A percentile compares a stretch with the other conserved stretches of the same genome.
Conservation (phyloP, 2,797 vertebrate genomes). For the Falco peregrinus region DNA sequence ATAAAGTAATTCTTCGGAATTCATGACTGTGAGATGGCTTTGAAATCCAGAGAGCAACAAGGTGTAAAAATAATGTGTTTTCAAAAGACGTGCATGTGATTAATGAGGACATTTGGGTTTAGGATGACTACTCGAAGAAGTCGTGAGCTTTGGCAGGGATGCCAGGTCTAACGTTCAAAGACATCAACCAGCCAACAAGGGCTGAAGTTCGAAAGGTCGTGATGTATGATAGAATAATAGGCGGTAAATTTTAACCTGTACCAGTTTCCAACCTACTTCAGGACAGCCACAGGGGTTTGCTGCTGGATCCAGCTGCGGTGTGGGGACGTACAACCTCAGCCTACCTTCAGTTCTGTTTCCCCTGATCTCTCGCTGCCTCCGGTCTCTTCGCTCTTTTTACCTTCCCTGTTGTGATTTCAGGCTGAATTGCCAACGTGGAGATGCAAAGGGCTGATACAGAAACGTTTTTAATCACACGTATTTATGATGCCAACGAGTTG, state of each 20-base stretch:
- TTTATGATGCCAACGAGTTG: background rate
- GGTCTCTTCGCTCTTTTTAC: background rate
- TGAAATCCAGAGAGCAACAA: background rate
- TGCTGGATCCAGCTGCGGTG: background rate
- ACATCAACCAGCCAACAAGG: background rate
- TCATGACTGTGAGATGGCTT: background rate
- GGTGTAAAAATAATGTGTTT: background rate
- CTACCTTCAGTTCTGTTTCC: background rate
- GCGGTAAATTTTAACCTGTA: background rate
- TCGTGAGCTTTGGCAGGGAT: background rate
- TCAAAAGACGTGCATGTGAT: background rate
- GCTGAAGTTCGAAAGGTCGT: background rate
- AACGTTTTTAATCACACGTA: background rate
- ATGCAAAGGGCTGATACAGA: too few species aligned
- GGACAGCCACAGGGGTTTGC: rapidly evolving
- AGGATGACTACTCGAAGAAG: background rate
- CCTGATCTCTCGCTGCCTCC: background rate
- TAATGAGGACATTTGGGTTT: background rate
- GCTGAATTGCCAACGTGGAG: background rate
- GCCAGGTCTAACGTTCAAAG: background rate
- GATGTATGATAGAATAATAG: background rate
- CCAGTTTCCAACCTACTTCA: rapidly evolving
- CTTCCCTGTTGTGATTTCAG: background rate
- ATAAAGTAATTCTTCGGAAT: background rate
- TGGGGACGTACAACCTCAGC: background rate